phyloP scores from a whole-genome alignment of 2,113 vertebrate genomes.

The Chionis minor region DNA sequence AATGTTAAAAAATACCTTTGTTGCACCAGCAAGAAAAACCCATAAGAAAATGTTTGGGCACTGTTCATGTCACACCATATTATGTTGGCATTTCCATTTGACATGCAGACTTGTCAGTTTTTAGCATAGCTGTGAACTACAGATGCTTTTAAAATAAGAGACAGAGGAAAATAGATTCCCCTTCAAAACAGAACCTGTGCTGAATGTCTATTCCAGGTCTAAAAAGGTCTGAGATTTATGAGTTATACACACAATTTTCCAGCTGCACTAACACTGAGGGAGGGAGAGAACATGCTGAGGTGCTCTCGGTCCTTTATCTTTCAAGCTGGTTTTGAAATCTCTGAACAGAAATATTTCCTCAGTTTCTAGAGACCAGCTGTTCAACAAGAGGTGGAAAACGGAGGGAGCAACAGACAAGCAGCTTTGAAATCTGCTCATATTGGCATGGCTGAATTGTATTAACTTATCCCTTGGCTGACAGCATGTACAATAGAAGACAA shows the following conservation, averaged over 20 bases:
- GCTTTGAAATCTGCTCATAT: constrained; percentile 7
- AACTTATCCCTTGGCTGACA: not conserved
- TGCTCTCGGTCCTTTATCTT: not conserved
- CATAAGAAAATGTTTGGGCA: not conserved
- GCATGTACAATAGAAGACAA: not conserved
- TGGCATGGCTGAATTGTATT: constrained; percentile 6
- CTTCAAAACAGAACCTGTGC: not conserved
- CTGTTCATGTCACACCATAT: not conserved
- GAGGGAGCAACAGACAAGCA: not conserved
- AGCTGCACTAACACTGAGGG: not conserved
- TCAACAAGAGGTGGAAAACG: constrained; percentile 12
- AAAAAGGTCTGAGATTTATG: not conserved
- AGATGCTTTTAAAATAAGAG: constrained; percentile 20
- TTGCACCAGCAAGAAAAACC: not conserved
- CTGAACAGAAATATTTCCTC: not conserved
- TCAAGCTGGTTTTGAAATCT: constrained; percentile 17
- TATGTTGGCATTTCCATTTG: constrained; percentile 28
- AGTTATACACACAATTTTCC: not conserved
- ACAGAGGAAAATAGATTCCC: not conserved
- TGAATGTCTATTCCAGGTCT: not conserved
- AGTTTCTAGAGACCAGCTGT: constrained; percentile 37
- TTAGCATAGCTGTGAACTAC: not conserved
- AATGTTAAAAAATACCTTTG: not conserved
- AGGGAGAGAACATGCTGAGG: not conserved
- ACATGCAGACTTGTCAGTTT: not conserved